These are phyloP conservation scores for Tyria jacobaeae DNA, from an alignment of 2,888 invertebrate species.

Conservation along the genomic window DNA sequence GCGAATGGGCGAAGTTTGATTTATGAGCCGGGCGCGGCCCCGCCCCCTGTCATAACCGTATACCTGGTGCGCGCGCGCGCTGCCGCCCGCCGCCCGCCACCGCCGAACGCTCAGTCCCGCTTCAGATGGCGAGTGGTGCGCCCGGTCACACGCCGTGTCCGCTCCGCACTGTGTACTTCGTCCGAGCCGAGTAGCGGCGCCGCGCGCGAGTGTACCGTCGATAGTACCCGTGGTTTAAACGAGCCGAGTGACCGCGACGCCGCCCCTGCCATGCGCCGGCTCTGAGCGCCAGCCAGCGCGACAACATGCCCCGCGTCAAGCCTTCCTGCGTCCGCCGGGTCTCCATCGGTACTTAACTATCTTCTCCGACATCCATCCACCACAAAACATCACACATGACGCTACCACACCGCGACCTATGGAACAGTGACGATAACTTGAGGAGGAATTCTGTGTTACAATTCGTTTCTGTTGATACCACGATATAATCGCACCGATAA, in stretches of 20 bases:
- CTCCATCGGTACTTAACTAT: conserved; percentile 84
- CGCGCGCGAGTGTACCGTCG: conserved; percentile 65
- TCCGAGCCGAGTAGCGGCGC: conserved; percentile 67
- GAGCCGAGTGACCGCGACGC: conserved; percentile 51
- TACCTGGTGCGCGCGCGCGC: conserved; percentile 88
- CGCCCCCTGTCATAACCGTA: conserved; percentile 90
- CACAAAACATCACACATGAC: conserved; percentile 61
- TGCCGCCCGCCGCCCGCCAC: conserved; percentile 75
- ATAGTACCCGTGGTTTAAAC: conserved; percentile 60
- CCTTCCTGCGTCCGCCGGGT: conserved; percentile 85
- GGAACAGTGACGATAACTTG: conserved; percentile 63
- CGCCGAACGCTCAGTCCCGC: conserved; percentile 84
- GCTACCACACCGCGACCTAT: conserved; percentile 43
- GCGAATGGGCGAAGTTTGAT: conserved; percentile 89
- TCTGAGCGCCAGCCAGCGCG: conserved; percentile 69
- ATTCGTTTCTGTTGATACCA: conserved; percentile 50
- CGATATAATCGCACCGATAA: conserved; percentile 62
- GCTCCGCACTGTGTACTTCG: conserved; percentile 66
- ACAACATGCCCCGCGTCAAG: conserved; percentile 84
- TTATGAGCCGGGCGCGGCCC: conserved; percentile 88
- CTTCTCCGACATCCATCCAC: conserved; percentile 61
- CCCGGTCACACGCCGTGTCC: conserved; percentile 71
- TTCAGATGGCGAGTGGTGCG: conserved; percentile 85
- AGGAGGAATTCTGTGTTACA: conserved; percentile 58
- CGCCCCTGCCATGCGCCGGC: conserved; percentile 80